phyloP scores from a whole-genome alignment of 2,113 vertebrate species.

The Caranx ignobilis region DNA sequence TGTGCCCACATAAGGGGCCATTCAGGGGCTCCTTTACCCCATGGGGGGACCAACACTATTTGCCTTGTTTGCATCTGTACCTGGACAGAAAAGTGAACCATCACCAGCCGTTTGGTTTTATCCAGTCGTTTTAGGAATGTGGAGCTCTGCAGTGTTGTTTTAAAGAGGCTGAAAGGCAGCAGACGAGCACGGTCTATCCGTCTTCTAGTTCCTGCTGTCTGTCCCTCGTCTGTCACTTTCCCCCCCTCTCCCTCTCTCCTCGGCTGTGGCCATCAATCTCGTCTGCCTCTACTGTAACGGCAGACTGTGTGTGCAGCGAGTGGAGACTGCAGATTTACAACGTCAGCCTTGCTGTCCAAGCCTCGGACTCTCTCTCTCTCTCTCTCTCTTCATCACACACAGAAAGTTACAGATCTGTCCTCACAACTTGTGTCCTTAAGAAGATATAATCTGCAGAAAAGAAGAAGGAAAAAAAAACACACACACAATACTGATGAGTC shows the following conservation, averaged over 20 bases:
- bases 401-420: too few relatives aligned
- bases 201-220: slow-evolving; percentile 1
- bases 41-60: too few relatives aligned
- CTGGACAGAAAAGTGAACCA: too few relatives aligned
- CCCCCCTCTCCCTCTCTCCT: not conserved
- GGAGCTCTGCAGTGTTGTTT: not conserved
- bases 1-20: too few relatives aligned
- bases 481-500: too few relatives aligned
- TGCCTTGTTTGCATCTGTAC: too few relatives aligned
- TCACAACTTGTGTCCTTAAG: too few relatives aligned
- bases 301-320: slow-evolving; percentile 1
- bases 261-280: slow-evolving; percentile 50
- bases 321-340: slow-evolving; percentile 40
- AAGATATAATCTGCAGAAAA: too few relatives aligned
- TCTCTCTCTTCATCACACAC: rapidly evolving
- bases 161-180: slow-evolving; percentile 11
- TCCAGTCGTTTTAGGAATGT: not conserved
- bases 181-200: slow-evolving; percentile 21
- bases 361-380: not conserved
- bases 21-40: too few relatives aligned
- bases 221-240: slow-evolving; percentile 37
- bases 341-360: slow-evolving; percentile 24
- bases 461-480: too few relatives aligned
- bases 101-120: too few relatives aligned
- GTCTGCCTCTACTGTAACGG: slow-evolving; percentile 32